Conservation (phyloP, 2,797 vertebrate genomes). For the Pagetopsis macropterus region DNA sequence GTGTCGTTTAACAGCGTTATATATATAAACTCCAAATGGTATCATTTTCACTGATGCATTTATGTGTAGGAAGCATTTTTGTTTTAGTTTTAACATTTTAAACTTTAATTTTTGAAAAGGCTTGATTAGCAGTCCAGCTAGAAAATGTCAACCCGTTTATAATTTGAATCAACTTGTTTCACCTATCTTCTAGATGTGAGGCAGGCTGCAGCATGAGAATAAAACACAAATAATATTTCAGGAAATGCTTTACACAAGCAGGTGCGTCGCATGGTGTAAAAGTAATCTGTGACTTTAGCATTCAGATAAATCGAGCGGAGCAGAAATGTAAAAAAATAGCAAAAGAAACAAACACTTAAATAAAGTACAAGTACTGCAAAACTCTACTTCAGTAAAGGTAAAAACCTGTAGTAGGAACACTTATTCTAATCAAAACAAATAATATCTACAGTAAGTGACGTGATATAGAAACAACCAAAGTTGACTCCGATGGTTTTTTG, state of each 20-base stretch:
- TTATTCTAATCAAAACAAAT: no score
- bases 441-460: no score
- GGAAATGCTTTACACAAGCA: neutral
- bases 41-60: neutral
- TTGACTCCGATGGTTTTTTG: neutral
- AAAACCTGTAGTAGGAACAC: no score
- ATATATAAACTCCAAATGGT: no score
- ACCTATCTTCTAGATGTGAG: neutral
- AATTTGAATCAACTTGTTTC: neutral
- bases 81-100: no score
- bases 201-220: neutral
- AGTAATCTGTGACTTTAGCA: neutral
- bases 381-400: neutral
- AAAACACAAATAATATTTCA: no score
- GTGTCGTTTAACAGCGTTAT: no score
- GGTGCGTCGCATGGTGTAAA: neutral
- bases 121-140: neutral
- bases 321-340: neutral
- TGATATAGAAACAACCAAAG: neutral
- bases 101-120: neutral
- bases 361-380: neutral
- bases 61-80: no score
- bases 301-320: fast-evolving
- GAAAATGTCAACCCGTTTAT: neutral
- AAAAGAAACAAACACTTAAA: neutral